phyloP scores from a whole-genome alignment of 2,888 invertebrate species.

The Itoplectis maculator region DNA sequence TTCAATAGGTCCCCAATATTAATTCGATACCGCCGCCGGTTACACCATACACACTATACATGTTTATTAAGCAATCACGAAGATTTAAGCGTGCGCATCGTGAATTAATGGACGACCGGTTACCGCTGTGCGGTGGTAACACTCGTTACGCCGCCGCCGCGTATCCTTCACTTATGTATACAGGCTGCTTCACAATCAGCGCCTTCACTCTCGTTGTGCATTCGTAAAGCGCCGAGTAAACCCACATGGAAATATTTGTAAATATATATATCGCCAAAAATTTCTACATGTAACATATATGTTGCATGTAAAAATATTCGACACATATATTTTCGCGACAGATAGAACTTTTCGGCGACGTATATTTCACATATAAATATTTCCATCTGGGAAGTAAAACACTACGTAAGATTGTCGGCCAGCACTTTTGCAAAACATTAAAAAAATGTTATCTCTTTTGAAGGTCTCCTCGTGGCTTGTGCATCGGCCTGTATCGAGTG shows the following conservation, averaged over 20 bases:
- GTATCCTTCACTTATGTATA: conserved; percentile 36
- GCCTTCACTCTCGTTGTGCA: neutral
- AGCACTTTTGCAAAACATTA: no score
- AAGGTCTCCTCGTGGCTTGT: neutral
- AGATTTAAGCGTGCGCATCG: conserved; percentile 60
- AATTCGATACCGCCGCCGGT: conserved; percentile 55
- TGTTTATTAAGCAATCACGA: conserved; percentile 64
- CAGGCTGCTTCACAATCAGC: conserved; percentile 43
- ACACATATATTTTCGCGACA: no score
- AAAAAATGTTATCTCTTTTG: neutral
- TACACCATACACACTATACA: conserved; percentile 40
- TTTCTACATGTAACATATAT: no score
- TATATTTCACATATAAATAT: no score
- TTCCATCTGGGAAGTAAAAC: no score
- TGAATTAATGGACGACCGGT: conserved; percentile 60
- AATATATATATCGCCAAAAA: no score
- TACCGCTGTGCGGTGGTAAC: conserved; percentile 43
- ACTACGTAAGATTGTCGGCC: no score
- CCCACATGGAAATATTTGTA: no score
- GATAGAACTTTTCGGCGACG: no score
- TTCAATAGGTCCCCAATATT: conserved; percentile 38
- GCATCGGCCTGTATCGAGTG: conserved; percentile 36
- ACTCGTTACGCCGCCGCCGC: conserved; percentile 64
- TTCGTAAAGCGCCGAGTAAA: neutral
- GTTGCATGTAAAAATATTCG: no score